Evolutionary conservation across 2,888 invertebrate species (phyloP), one percentile per base, ranked within the genome.

Genomic region (Copidosoma aretas): DNA sequence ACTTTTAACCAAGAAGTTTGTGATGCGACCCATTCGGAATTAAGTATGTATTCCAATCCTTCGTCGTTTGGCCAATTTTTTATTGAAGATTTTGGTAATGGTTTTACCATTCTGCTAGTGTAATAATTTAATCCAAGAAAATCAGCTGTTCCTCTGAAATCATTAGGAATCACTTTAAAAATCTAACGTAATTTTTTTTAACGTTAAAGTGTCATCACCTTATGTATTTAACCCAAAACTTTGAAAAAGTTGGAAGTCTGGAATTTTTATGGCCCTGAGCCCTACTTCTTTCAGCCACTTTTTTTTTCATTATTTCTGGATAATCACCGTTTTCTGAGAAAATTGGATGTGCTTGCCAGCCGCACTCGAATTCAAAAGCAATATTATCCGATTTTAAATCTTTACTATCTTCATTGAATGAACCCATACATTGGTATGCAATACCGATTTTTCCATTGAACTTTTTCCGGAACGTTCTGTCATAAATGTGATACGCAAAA

Each of bases 401-500:
- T 1, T 66, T 57, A 0, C 32, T 1, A 21, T 67, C 51, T 17
- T 68, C 52, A 49, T 73, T 72, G 0, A 77, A 67, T 17, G 73
- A 72, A 19, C 56, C 69, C 8, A 56, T 71, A 4, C n/a, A 15
- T 14, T 43, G 17, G n/a, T 71, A 59, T 10, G 70, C 1, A 41
- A 75, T 67, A 3, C 72, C 71, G 41, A 74, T 73, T 71, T 81
- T 81, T 87, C 90, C 90, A 78, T 86, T 85, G 74, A 87, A 86
- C 22, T 80, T 77, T 24, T 84, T 81, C 64, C 88, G 86, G 78
- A 88, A 91, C 63, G 87, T 82, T 14, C 86, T 81, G 49, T 89
- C 85, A 74, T 88, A 90, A 77, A 89, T 84, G 75, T 89, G 89
- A 73, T 89, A 89, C 24, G 86, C 89, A 77, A 86, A 88, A 0